Percentiles rank a stretch among this genome's conserved stretches.
These are phyloP conservation scores for Falcunculus frontatus DNA, from an alignment of 2,113 vertebrate species.

Conservation along the genomic window DNA sequence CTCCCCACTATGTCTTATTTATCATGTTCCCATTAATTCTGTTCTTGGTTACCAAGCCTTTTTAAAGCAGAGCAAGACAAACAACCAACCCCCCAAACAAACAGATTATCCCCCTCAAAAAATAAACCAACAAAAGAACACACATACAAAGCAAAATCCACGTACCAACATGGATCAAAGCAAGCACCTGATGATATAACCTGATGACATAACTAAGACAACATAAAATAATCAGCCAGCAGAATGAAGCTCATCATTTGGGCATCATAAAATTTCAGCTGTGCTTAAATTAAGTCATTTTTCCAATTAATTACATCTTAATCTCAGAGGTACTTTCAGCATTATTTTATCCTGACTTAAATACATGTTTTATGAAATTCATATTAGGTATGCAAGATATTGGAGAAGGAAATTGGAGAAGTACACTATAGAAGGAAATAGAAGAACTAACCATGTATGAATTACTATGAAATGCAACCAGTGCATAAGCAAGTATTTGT, in stretches of 20 bases:
- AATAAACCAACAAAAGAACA: background rate
- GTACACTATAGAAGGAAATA: background rate
- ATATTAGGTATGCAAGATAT: background rate
- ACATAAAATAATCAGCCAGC: background rate
- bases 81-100: background rate
- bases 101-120: background rate
- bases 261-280: background rate
- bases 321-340: background rate
- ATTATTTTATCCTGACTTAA: background rate
- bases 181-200: background rate
- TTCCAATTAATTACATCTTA: background rate
- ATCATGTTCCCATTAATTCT: background rate
- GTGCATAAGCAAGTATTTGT: background rate
- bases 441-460: background rate
- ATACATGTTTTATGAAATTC: background rate
- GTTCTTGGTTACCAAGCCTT: background rate
- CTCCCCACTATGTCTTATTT: background rate
- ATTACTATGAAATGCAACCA: background rate
- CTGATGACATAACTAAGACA: rapidly evolving
- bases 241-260: background rate
- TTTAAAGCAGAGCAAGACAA: background rate
- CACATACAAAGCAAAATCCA: background rate
- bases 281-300: background rate
- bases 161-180: background rate
- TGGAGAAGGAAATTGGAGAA: background rate